phyloP scores from a whole-genome alignment of 2,113 vertebrate genomes.

The Sula dactylatra region DNA sequence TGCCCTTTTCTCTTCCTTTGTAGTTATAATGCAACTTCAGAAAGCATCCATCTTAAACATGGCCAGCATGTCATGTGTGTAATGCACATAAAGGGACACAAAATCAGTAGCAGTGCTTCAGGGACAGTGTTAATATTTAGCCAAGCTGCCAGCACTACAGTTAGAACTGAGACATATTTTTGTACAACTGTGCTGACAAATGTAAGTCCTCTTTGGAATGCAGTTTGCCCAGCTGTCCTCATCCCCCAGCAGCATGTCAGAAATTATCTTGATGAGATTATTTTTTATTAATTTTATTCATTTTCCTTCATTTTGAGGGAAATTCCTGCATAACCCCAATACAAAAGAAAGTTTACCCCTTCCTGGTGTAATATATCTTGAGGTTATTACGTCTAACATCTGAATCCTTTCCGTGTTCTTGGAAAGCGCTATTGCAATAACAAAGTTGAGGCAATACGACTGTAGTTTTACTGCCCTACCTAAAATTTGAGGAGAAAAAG shows the following conservation, averaged over 20 bases:
- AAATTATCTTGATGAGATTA: neutral
- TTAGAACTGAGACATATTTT: neutral
- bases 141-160: neutral
- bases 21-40: neutral
- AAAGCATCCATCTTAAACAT: neutral
- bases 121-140: neutral
- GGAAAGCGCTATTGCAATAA: neutral
- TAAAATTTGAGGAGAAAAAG: neutral
- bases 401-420: neutral
- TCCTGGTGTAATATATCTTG: neutral
- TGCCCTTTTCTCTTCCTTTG: neutral
- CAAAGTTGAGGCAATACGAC: neutral
- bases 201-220: neutral
- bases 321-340: neutral
- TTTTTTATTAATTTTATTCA: neutral
- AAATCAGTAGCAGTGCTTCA: neutral
- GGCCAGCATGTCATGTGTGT: neutral
- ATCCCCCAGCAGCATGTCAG: neutral
- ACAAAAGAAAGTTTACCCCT: neutral
- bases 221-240: constrained; percentile 24
- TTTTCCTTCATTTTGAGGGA: neutral
- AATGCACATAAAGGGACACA: neutral
- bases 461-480: neutral
- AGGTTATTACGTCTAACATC: neutral
- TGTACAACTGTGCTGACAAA: constrained; percentile 29